A percentile compares a stretch with the other conserved stretches of the same genome.
These are phyloP conservation scores for Psilopsiagon aymara DNA, from an alignment of 2,113 vertebrate species.

Conservation along the genomic window DNA sequence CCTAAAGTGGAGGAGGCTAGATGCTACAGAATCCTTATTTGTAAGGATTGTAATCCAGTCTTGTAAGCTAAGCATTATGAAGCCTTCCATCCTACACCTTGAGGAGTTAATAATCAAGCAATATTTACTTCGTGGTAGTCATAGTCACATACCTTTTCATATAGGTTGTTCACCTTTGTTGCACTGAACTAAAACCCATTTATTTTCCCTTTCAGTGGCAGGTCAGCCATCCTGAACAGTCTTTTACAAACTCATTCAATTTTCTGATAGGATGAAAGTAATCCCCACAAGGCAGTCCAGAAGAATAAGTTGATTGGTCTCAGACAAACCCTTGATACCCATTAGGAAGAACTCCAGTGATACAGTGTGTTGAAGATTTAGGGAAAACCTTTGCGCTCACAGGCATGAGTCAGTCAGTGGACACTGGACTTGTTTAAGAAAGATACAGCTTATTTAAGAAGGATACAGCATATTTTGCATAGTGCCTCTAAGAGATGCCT, in stretches of 20 bases:
- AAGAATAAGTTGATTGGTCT: background rate
- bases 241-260: background rate
- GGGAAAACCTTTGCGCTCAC: background rate
- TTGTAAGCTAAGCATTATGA: background rate
- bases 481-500: background rate
- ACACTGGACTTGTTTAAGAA: background rate
- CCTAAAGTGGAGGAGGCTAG: background rate
- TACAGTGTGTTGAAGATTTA: background rate
- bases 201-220: background rate
- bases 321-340: background rate
- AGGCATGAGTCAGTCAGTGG: background rate
- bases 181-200: background rate
- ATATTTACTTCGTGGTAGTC: background rate
- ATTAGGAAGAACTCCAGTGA: background rate
- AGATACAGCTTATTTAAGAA: background rate
- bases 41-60: background rate
- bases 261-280: background rate
- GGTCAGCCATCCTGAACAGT: background rate
- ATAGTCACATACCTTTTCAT: background rate
- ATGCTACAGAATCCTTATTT: background rate
- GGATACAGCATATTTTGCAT: background rate
- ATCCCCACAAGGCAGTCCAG: background rate
- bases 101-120: background rate
- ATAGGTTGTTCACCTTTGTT: background rate
- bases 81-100: background rate